Conservation (phyloP, 2,113 vertebrate genomes). For the Dromiciops gliroides region DNA sequence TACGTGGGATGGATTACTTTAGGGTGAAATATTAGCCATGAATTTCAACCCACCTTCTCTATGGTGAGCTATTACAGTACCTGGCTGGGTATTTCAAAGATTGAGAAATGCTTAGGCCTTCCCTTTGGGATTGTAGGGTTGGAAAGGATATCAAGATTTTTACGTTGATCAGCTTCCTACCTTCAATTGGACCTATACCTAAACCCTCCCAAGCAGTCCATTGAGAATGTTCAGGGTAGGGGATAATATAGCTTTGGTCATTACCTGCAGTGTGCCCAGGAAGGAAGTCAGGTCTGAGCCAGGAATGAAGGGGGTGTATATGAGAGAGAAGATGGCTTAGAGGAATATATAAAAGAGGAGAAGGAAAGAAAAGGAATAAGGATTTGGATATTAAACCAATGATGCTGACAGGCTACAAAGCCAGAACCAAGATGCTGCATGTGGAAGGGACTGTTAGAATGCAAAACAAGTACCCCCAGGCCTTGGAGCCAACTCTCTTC, state of each 20-base stretch:
- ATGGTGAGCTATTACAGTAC: not conserved
- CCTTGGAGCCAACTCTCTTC: conserved; percentile 67
- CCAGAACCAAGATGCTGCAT: not conserved
- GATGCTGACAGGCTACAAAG: not conserved
- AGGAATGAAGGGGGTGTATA: not conserved
- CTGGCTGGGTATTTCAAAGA: not conserved
- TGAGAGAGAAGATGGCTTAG: not conserved
- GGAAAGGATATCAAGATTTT: not conserved
- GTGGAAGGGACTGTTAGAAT: not conserved
- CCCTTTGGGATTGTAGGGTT: not conserved
- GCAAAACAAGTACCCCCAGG: conserved; percentile 42
- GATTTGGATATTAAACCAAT: not conserved
- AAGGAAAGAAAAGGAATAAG: not conserved
- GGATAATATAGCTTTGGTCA: not conserved
- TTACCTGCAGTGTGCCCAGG: conserved; percentile 3
- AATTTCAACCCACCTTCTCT: not conserved
- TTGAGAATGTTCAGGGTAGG: not conserved
- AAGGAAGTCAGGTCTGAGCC: not conserved
- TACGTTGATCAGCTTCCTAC: not conserved
- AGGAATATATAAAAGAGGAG: not conserved
- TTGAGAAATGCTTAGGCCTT: not conserved
- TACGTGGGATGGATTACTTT: not conserved
- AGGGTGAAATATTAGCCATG: not conserved
- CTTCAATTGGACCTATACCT: not conserved
- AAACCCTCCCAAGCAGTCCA: not conserved